Base-by-base conservation (phyloP, 1,140 invertebrate genomes). In the Drosophila equinoxialis region DNA sequence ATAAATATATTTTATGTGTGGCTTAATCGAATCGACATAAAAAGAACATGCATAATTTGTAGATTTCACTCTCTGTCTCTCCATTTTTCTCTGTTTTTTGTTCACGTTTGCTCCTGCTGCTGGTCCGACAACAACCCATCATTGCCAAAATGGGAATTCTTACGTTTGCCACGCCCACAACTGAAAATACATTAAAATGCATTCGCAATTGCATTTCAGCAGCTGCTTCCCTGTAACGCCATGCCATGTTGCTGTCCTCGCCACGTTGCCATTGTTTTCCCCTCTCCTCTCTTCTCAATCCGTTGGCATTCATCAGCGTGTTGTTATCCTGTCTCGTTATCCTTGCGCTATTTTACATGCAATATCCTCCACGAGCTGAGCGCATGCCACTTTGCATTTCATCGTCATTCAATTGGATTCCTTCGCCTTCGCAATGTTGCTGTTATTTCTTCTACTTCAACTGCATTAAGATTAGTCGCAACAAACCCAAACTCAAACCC, bases 101-200 rank as follows among this genome's bases (percentile, higher is more conserved):
- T 39, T 20, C 42, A 70, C 58, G 20, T 30, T 62, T 17, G 30
- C 59, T 63, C 23, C 33, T 30, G 30, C 5, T 30, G 6, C 23
- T 26, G 23, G 23, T 26, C 23, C 23, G 3, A 26, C 23, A 26
- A 26, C 30, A 30, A 30, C 30, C 0, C 30, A 30, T 30, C 30
- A 30, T 30, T 76, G 73, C 69, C 74, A 20, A 74, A 81, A 67
- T 79, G 69, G 77, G 70, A 74, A 81, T 71, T 71, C 60, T 67
- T 54, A 61, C 72, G 41, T 62, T 39, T 64, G 39, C 58, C 45
- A 37, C 45, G 65, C 37, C 39, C 33, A n/a, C 33, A 63, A 30
- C 68, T 71, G 74, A 68, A 72, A 81, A 81, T 82, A 72, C 79
- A 87, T 86, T 86, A 87, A 86, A 86, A 87, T 83, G 55, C 82